Conservation (phyloP, 2,113 vertebrate genomes). For the Lichenostomus cassidix region DNA sequence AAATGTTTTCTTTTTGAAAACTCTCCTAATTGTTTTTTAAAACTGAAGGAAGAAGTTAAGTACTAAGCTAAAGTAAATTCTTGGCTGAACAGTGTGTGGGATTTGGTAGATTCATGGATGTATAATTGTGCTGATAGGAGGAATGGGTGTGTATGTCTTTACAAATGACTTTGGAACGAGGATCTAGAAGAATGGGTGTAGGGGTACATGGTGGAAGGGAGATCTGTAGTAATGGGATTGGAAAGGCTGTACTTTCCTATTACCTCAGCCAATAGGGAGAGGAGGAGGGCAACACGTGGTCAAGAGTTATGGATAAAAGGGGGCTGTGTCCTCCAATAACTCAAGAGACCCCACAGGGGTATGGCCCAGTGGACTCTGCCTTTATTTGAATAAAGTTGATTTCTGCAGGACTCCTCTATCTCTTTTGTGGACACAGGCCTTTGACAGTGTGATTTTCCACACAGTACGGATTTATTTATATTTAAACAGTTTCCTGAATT, state of each 20-base stretch:
- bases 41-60: background rate
- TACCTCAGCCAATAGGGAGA: background rate
- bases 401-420: background rate
- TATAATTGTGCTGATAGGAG: background rate
- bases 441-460: background rate
- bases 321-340: background rate
- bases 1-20: background rate
- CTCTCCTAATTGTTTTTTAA: background rate
- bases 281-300: background rate
- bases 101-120: background rate
- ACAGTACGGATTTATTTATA: constrained; percentile 20
- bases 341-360: background rate
- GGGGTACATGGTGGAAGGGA: background rate
- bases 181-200: background rate
- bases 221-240: background rate
- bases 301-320: background rate
- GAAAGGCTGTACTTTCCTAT: background rate
- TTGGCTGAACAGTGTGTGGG: background rate
- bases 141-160: background rate
- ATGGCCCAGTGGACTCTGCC: no score
- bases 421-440: background rate
- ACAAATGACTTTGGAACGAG: background rate
- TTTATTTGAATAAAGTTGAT: background rate
- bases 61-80: constrained; percentile 23
- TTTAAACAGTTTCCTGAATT: constrained; percentile 20